phyloP scores from a whole-genome alignment of 1,140 invertebrate species.

The Aphidius gifuensis region DNA sequence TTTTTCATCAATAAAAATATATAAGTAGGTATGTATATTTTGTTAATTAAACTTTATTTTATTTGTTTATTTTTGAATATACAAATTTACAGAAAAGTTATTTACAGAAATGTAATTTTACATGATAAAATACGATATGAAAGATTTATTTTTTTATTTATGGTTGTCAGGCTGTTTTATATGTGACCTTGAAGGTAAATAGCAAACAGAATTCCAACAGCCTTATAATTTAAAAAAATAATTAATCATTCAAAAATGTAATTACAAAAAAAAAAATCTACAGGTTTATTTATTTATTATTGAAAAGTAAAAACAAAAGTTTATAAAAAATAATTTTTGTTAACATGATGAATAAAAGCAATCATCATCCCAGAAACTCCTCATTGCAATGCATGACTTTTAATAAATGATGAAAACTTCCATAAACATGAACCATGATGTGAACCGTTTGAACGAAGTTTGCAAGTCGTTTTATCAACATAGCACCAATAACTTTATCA shows the following conservation, averaged over 20 bases:
- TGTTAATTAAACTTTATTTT: too few relatives aligned
- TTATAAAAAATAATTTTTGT: slow-evolving; percentile 1
- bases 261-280: background rate
- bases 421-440: slow-evolving; percentile 59
- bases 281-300: background rate
- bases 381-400: slow-evolving; percentile 67
- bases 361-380: slow-evolving; percentile 74
- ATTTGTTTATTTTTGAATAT: too few relatives aligned
- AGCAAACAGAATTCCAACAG: slow-evolving; percentile 65
- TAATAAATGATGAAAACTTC: slow-evolving; percentile 61
- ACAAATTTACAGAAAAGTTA: too few relatives aligned
- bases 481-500: slow-evolving; percentile 36
- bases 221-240: slow-evolving; percentile 48
- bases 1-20: too few relatives aligned
- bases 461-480: slow-evolving; percentile 51
- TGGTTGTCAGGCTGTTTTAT: slow-evolving; percentile 57
- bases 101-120: too few relatives aligned
- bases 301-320: background rate
- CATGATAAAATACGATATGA: too few relatives aligned
- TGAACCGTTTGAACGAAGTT: slow-evolving; percentile 18
- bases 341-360: slow-evolving; percentile 68
- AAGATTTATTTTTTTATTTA: background rate
- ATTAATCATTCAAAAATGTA: slow-evolving; percentile 11
- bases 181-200: slow-evolving; percentile 64
- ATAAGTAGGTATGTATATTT: too few relatives aligned